Evolutionary conservation across 2,797 vertebrate genomes (phyloP).

Genomic region (Heteromormyrus szaboi): DNA sequence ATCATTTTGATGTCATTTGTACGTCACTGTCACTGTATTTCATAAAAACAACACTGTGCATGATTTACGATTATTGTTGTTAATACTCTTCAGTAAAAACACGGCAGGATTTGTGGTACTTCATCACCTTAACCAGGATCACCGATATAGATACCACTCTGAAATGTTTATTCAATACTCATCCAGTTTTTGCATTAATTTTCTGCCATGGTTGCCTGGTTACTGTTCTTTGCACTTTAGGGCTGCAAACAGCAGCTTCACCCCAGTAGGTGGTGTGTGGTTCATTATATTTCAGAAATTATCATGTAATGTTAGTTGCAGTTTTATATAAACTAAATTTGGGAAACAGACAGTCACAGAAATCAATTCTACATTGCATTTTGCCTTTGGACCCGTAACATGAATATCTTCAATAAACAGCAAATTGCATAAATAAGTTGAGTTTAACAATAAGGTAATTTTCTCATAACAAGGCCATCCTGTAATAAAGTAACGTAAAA

Average conservation of each 20-base stretch:
- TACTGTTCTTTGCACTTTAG: neutral
- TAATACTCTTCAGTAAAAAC: neutral
- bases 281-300: neutral
- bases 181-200: neutral
- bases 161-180: neutral
- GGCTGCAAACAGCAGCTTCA: neutral
- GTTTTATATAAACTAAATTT: neutral
- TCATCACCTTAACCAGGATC: neutral
- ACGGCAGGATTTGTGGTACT: neutral
- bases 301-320: neutral
- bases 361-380: neutral
- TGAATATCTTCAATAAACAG: slow-evolving; percentile 4
- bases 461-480: neutral
- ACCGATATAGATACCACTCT: neutral
- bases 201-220: slow-evolving; percentile 5
- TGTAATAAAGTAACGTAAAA: neutral
- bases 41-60: slow-evolving; percentile 1
- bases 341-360: neutral
- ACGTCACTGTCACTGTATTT: neutral
- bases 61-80: neutral
- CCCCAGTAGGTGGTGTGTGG: neutral
- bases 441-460: neutral
- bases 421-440: neutral
- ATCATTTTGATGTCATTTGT: neutral
- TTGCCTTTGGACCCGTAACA: slow-evolving; percentile 2